These are phyloP conservation scores for Festucalex cinctus DNA, from an alignment of 2,113 vertebrate species.

Conservation along the genomic window DNA sequence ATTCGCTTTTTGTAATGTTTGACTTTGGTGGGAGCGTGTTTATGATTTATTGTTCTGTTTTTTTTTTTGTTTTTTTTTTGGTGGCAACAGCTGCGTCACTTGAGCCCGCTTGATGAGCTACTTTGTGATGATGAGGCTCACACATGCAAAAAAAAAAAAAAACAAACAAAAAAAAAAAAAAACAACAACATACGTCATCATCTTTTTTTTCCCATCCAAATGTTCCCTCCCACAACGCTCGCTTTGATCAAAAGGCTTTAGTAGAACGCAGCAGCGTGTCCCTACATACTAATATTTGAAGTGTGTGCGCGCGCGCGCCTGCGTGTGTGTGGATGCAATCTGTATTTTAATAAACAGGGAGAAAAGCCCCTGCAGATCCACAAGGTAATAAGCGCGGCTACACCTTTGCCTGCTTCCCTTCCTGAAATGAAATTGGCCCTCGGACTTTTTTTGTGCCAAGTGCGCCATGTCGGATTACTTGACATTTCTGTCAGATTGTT, in stretches of 20 bases:
- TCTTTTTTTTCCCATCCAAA: slow-evolving; percentile 51
- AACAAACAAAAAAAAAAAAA: slow-evolving; percentile 9
- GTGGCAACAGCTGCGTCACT: background rate
- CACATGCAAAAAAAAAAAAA: background rate
- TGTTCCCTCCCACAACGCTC: slow-evolving; percentile 30
- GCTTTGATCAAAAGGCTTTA: slow-evolving; percentile 63
- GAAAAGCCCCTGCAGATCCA: slow-evolving; percentile 13
- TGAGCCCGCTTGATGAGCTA: background rate
- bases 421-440: slow-evolving; percentile 5
- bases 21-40: too few relatives aligned
- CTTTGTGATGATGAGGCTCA: background rate
- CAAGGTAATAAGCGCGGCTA: background rate
- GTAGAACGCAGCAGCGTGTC: slow-evolving; percentile 18
- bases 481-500: background rate
- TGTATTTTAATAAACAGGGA: slow-evolving; percentile 35
- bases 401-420: background rate
- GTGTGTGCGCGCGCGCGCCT: slow-evolving; percentile 26
- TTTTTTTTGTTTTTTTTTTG: too few relatives aligned
- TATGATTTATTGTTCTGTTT: too few relatives aligned
- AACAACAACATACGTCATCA: slow-evolving; percentile 24
- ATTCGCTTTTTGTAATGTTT: too few relatives aligned
- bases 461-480: slow-evolving; percentile 2
- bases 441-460: background rate
- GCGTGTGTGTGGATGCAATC: slow-evolving; percentile 19
- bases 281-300: slow-evolving; percentile 33